Evolutionary conservation across 2,113 vertebrate species (phyloP), one percentile per base, ranked within the genome.

Genomic region (Paracanthobrama guichenoti): DNA sequence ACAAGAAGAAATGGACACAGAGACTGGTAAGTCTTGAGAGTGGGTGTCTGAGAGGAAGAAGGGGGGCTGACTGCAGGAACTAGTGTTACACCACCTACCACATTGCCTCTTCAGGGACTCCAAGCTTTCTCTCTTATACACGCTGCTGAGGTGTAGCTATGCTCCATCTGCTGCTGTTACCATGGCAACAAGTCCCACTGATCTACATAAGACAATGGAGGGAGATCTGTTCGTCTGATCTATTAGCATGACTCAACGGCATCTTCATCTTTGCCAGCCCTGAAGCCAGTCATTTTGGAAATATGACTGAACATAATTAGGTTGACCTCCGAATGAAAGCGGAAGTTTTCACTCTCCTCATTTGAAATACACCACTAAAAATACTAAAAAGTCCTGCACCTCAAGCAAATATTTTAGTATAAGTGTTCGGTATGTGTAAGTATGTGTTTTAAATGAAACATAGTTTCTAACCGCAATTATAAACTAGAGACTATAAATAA

Each of bases 181-280:
- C 88, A 90, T 91, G 88, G 87, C 88, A 89, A 91, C 90, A 79
- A 82, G 87, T 81, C 88, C 88, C 86, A 86, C 81, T 90, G 88
- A 91, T 89, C 87, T 90, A 89, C 89, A 89, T 89, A 87, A 84
- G 86, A 86, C 83, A 85, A 81, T 83, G 82, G 79, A 88, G 89
- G 82, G 81, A 85, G 85, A 86, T 88, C 84, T 89, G 88, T 79
- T 82, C 79, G 85, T 88, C 87, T 89, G 85, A 81, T 86, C 87
- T 82, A 87, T 85, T 89, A 88, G 72, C 84, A 84, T 89, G 87
- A 91, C 82, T 90, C 89, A 86, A 88, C 73, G 67, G 78, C 78
- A 87, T 86, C 79, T 84, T 87, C 86, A 62, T 83, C 82, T 86
- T 66, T 76, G 86, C 81, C 71, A 88, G 82, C 87, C 79, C 76